Evolutionary conservation across 2,888 invertebrate species (phyloP), one percentile per base, ranked within the genome.

Genomic region (Apomyelois bistriatella): DNA sequence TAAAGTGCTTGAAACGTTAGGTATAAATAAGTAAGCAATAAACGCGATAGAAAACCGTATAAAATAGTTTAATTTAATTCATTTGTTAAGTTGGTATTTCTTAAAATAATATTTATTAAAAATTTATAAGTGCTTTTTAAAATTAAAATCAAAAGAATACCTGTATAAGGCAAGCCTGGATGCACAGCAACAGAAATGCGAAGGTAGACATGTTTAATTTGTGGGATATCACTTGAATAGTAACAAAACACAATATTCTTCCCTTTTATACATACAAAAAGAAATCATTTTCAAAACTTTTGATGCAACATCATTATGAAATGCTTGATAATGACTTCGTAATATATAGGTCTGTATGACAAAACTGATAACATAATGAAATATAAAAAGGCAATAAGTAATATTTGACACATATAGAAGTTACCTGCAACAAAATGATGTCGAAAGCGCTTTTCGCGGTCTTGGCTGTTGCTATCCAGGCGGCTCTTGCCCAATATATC

Each of bases 161-260:
- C 62, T 71, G 69, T 38, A 71, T 49, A 53, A 70, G 61, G 57
- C 64, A 66, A 55, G 65, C 68, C 59, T 70, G 68, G 56, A 62
- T 41, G 59, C 66, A 66, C 40, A 70, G 53, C 9, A 63, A 37
- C 5, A 66, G 48, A 41, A 70, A 58, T 13, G 62, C 51, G 38
- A 62, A 61, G 35, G 64, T 40, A 56, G 63, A 64, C 70, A 70
- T 70, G 32, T 30, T 46, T 32, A 32, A n/a, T 7, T 43, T 22
- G 2, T 22, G 22, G 22, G 22, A 2, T 22, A 22, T 22, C 5
- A 22, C 22, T 22, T 22, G 22, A 22, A 22, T 22, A 5, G 3
- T 22, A 22, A 3, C 22, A 22, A 22, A 4, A 7, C 1, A 7
- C 32, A 32, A 8, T 9, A 32, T 10, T 32, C 32, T 1, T 6